phyloP scores from a whole-genome alignment of 2,113 vertebrate genomes.

The Vidua macroura region DNA sequence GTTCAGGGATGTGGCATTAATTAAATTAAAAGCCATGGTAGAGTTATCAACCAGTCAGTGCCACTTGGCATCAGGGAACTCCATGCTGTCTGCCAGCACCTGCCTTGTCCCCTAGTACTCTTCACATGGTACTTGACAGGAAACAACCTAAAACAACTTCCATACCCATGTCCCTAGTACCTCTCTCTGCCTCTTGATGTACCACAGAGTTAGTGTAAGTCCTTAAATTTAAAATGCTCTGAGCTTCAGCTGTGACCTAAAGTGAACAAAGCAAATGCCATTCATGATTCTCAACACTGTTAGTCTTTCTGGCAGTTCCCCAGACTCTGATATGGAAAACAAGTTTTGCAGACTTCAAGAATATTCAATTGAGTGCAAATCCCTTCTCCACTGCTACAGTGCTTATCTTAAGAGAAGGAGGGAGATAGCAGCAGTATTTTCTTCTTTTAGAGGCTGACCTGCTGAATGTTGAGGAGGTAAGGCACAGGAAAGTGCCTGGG shows the following conservation, averaged over 20 bases:
- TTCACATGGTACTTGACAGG: rapidly evolving
- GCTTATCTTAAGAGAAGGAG: constrained; percentile 27
- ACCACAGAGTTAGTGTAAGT: not conserved
- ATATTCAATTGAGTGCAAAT: constrained; percentile 33
- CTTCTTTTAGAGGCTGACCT: not conserved
- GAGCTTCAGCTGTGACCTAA: not conserved
- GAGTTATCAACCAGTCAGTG: not conserved
- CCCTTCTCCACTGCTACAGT: not conserved
- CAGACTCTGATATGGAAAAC: not conserved
- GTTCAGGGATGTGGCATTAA: not conserved
- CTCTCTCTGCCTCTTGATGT: not conserved
- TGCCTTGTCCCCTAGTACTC: not conserved
- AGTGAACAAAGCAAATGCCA: not conserved
- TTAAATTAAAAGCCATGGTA: not conserved
- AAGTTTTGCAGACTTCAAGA: constrained; percentile 16
- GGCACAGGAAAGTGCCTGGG: not conserved
- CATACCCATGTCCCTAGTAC: not conserved
- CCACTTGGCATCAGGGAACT: not conserved
- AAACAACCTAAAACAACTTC: not conserved
- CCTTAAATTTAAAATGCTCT: not conserved
- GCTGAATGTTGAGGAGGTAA: not conserved
- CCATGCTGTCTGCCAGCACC: rapidly evolving
- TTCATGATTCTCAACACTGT: not conserved
- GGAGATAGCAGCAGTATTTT: not conserved
- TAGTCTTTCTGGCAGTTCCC: not conserved